Evolutionary conservation across 64 coral and sea anemone genomes (phyloP).

Genomic region (Dendrophyllia cribrosa): DNA sequence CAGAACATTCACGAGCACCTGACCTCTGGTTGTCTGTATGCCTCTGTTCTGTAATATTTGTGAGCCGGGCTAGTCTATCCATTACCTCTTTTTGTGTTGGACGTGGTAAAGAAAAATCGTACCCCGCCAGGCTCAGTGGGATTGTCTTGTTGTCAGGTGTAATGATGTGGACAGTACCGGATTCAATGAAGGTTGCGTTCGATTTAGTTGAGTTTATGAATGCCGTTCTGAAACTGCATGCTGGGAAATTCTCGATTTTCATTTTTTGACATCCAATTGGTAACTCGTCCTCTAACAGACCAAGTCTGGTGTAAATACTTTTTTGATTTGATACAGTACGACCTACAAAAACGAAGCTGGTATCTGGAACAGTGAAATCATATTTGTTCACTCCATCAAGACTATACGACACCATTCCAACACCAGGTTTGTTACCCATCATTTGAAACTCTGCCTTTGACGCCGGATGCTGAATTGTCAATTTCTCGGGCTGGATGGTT

Average conservation of each 20-base stretch:
- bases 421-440: background rate
- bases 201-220: background rate
- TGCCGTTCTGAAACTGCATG: background rate
- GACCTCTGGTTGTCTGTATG: background rate
- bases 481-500: background rate
- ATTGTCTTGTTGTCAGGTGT: conserved; percentile 1
- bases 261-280: background rate
- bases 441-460: background rate
- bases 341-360: background rate
- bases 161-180: conserved; percentile 2
- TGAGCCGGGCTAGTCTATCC: background rate
- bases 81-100: background rate
- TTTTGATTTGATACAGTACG: background rate
- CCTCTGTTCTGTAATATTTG: background rate
- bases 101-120: background rate
- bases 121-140: background rate
- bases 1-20: background rate
- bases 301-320: background rate
- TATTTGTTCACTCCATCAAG: background rate
- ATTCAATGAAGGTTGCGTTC: background rate
- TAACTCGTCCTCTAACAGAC: background rate
- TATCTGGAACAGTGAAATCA: background rate
- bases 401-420: conserved; percentile 11
- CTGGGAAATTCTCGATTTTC: background rate
- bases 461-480: background rate